Conservation (phyloP, 1,140 invertebrate species). For the Lepidurus couesii region DNA sequence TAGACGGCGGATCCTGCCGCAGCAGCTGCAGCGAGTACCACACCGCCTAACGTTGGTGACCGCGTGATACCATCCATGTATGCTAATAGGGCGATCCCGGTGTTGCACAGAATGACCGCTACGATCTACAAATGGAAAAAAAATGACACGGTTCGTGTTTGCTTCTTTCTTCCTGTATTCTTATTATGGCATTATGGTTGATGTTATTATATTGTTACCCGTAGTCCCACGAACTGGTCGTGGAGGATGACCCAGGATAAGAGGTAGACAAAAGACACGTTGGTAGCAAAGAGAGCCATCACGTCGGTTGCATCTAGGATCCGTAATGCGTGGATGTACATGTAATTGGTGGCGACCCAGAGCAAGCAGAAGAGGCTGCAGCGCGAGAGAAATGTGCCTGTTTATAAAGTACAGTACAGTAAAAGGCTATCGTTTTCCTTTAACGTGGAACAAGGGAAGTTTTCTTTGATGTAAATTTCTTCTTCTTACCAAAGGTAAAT, state of each 20-base stretch:
- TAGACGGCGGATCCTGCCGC: conserved; percentile 86
- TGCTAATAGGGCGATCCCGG: conserved; percentile 83
- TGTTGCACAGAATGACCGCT: conserved; percentile 88
- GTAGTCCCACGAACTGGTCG: conserved; percentile 89
- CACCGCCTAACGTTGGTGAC: conserved; percentile 79
- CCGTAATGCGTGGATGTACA: conserved; percentile 73
- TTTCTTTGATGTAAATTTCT: conserved; percentile 22
- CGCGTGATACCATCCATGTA: conserved; percentile 93
- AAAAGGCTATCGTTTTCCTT: conserved; percentile 2
- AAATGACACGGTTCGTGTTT: neutral
- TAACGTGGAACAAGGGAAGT: conserved; percentile 11
- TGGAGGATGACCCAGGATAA: conserved; percentile 93
- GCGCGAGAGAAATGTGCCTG: conserved; percentile 74
- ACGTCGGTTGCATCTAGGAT: conserved; percentile 84
- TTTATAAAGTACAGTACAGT: conserved; percentile 37
- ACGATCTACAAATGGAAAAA: conserved; percentile 63
- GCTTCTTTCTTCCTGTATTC: neutral
- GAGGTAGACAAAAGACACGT: conserved; percentile 86
- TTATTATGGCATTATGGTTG: neutral
- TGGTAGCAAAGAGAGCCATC: conserved; percentile 85
- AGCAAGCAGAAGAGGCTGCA: conserved; percentile 80
- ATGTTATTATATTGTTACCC: conserved; percentile 59
- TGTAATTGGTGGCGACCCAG: conserved; percentile 88
- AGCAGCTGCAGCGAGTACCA: conserved; percentile 80
- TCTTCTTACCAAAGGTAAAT: conserved; percentile 65